phyloP scores from a whole-genome alignment of 2,888 invertebrate genomes.

The Rhimphoctona megacephalus region DNA sequence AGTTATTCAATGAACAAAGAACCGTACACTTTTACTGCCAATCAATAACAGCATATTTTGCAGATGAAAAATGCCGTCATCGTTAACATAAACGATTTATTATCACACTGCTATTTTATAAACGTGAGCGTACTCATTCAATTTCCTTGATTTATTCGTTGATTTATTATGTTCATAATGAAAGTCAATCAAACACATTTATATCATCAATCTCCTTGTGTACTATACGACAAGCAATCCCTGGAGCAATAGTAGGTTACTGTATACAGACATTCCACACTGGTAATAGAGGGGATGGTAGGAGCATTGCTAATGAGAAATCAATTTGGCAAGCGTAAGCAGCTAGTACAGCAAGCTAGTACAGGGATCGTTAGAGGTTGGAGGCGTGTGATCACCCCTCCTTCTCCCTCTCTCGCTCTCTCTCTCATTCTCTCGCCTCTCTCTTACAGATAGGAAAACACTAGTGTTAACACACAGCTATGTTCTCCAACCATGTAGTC shows the following conservation, averaged over 20 bases:
- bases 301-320: slow-evolving; percentile 64
- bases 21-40: background rate
- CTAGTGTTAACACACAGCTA: slow-evolving; percentile 62
- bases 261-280: slow-evolving; percentile 32
- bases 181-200: slow-evolving; percentile 15
- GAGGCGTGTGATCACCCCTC: slow-evolving; percentile 56
- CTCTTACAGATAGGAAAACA: slow-evolving; percentile 49
- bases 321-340: slow-evolving; percentile 68
- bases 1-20: background rate
- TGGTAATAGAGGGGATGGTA: slow-evolving; percentile 20
- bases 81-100: background rate
- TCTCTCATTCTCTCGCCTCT: slow-evolving; percentile 20
- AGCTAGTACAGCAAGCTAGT: slow-evolving; percentile 54
- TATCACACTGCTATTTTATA: background rate
- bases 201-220: slow-evolving; percentile 23
- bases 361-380: slow-evolving; percentile 62
- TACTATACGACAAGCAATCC: slow-evolving; percentile 22
- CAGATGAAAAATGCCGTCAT: background rate
- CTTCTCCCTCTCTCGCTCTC: slow-evolving; percentile 43
- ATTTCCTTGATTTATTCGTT: background rate
- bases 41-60: background rate
- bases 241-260: background rate
- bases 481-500: slow-evolving; percentile 15
- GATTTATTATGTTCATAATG: background rate
- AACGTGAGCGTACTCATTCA: background rate